Percentiles rank a stretch among this genome's conserved stretches.
Evolutionary conservation across 2,888 invertebrate species (phyloP).

Genomic region (Kuschelorhynchus macadamiae): DNA sequence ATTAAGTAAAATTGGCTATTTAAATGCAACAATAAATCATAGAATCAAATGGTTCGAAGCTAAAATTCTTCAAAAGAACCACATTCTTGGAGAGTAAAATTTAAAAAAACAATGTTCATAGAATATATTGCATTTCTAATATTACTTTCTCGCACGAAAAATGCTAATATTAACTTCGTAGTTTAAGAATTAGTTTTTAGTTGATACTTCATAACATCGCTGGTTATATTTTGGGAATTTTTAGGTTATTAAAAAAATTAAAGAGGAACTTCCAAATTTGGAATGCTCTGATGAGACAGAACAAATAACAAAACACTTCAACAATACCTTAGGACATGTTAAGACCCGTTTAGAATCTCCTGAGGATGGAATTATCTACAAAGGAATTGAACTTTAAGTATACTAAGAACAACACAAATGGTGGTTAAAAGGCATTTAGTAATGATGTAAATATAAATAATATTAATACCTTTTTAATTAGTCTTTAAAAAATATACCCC

Average conservation of each 20-base stretch:
- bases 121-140: too few relatives aligned
- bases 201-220: too few relatives aligned
- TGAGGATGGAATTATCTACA: constrained; percentile 75
- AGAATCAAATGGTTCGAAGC: too few relatives aligned
- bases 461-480: background rate
- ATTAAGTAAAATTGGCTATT: too few relatives aligned
- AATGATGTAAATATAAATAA: background rate
- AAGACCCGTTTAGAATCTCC: constrained; percentile 79
- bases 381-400: constrained; percentile 73
- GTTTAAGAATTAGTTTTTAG: too few relatives aligned
- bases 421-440: constrained; percentile 13
- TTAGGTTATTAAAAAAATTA: constrained; percentile 83
- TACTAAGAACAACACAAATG: background rate
- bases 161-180: too few relatives aligned
- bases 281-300: constrained; percentile 97
- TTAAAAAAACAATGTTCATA: too few relatives aligned
- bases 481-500: too few relatives aligned
- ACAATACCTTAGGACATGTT: constrained; percentile 88
- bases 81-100: too few relatives aligned
- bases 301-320: constrained; percentile 96
- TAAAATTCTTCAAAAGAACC: too few relatives aligned
- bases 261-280: constrained; percentile 92
- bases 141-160: too few relatives aligned
- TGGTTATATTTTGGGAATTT: constrained; percentile 63
- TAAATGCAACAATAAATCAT: too few relatives aligned